Base-by-base conservation (phyloP, 2,797 vertebrate genomes). In the Lithobates pipiens region DNA sequence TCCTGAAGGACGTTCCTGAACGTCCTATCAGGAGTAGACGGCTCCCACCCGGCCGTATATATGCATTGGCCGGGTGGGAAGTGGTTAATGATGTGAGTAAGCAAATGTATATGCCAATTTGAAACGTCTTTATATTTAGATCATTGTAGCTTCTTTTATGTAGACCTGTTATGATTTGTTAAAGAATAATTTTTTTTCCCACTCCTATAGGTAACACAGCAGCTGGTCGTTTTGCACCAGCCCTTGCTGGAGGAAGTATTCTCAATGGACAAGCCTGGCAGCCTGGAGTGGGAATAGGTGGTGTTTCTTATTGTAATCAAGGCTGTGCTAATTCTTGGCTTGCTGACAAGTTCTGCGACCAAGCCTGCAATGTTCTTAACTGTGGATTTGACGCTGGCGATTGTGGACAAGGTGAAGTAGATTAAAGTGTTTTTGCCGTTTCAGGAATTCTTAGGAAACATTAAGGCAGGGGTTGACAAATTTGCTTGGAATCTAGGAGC, bases 241-340 rank as follows among this genome's bases (percentile, higher is more conserved):
- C 89, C 0, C 95, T 92, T 5, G 95, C 90, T 0, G 94, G 93
- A 0, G 95, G 92, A 1, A 92, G 90, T 0, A 92, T 94, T 0
- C 97, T 95, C 21, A 95, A 93, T 5, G 97, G 92, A 23, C 96
- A 94, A 79, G 91, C 95, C 0, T 99, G 98, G 98, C 97, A 99
- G 42, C 98, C 98, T 88, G 95, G 93, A 18, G 96, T 93, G 27
- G 97, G 96, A 76, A 93, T 98, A 1, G 96, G 92, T 0, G 96
- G 96, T 0, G 88, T 94, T 81, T 96, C 97, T 0, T 99, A 98
- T 91, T 99, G 98, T 88, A 99, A 97, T 88, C 98, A 98, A 89
- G 98, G 98, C 73, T 99, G 98, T 88, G 98, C 98, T 65, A 99
- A 98, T 90, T 99, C 98, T 82, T 99, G 98, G 98, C 93, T 99